Evolutionary conservation across 2,888 invertebrate genomes (phyloP), one percentile per base, ranked within the genome.

Genomic region (Branchipolynoe longqiensis): DNA sequence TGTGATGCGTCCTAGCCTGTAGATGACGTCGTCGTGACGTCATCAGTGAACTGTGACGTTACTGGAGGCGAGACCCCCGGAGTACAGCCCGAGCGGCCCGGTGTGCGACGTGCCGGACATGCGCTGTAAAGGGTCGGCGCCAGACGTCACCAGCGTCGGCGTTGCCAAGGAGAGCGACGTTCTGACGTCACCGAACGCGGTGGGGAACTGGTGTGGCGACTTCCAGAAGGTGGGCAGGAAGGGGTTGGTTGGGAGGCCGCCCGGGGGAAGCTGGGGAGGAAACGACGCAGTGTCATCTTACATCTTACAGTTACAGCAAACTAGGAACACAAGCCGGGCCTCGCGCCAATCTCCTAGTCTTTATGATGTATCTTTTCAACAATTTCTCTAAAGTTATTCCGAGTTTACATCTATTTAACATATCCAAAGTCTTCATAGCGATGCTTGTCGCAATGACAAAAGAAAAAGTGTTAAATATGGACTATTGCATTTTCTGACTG

Each of bases 201-300:
- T 69, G 14, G 69, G 69, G 69, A 69, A 69, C 69, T 69, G 69
- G 18, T 33, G 69, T 14, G 69, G 69, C 69, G 69, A 1, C 38
- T 69, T 69, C 69, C 69, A 69, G 69, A 69, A 69, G 69, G 69
- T 69, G 69, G 69, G 69, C 69, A 69, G 1, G 69, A 69, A 38
- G 38, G 69, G 69, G 18, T 22, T 69, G 69, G 69, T 69, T 38
- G 69, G 69, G n/a, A 69, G 8, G 33, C 36, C 69, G 14, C 69
- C 69, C 18, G 69, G 22, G 4, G 69, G 69, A 12, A 69, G 38
- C 69, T 69, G 69, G n/a, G 48, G 48, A 48, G 48, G 48, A 48
- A 48, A 8, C n/a, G 31, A 48, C 18, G 48, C 8, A 8, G 48
- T 48, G 48, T 48, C 18, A 48, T 48, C 18, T n/a, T n/a, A n/a